phyloP scores from a whole-genome alignment of 2,888 invertebrate genomes.

The Dynastes tityus region DNA sequence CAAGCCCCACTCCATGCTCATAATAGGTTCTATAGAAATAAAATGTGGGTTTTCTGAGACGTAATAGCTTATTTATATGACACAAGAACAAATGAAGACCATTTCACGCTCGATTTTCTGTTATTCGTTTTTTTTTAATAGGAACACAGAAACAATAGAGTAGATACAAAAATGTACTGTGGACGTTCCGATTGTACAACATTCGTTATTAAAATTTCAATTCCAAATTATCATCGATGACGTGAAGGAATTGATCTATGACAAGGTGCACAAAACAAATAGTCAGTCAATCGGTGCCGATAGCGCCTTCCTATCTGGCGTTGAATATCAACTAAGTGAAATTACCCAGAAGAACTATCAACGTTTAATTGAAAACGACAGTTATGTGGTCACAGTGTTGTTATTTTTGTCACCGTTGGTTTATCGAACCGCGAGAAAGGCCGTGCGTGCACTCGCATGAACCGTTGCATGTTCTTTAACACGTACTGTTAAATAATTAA shows the following conservation, averaged over 20 bases:
- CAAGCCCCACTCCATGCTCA: no score
- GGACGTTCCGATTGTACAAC: no score
- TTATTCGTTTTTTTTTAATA: no score
- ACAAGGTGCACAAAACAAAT: constrained; percentile 2
- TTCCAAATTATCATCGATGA: background rate
- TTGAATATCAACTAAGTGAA: constrained; percentile 29
- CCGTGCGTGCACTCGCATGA: constrained; percentile 13
- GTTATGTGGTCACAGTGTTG: background rate
- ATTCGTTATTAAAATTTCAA: background rate
- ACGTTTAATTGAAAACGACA: constrained; percentile 33
- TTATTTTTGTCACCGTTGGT: constrained; percentile 29
- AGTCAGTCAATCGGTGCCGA: constrained; percentile 4
- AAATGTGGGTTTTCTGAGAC: no score
- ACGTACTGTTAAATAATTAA: constrained; percentile 21
- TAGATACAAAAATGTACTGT: no score
- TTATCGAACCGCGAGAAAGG: constrained; percentile 29
- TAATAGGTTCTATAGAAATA: no score
- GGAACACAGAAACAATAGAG: no score
- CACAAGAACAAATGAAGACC: no score
- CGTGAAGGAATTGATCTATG: constrained; percentile 40
- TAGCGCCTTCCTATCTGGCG: constrained; percentile 1
- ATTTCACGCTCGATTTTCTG: no score
- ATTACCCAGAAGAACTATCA: constrained; percentile 32
- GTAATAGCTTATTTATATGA: no score
- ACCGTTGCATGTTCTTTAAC: constrained; percentile 28